phyloP scores from a whole-genome alignment of 2,113 vertebrate genomes.

The Anoplopoma fimbria region DNA sequence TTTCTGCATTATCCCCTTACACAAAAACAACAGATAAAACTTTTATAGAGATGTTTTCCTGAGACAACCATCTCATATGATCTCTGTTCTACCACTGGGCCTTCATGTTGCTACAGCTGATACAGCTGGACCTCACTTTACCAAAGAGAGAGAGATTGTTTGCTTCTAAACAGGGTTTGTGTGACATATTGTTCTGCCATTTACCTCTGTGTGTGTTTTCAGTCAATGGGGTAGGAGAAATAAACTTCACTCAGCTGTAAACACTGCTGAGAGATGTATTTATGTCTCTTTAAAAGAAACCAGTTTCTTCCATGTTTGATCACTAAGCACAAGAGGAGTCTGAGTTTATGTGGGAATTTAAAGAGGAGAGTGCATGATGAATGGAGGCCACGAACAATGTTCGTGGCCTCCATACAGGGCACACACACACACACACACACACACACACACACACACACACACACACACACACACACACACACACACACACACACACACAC shows the following conservation, averaged over 20 bases:
- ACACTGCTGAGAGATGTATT: neutral
- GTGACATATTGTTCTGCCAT: neutral
- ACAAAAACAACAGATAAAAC: neutral
- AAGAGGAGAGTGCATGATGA: conserved; percentile 49
- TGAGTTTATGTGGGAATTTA: conserved; percentile 39
- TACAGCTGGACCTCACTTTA: no score
- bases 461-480: neutral
- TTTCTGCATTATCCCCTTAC: no score
- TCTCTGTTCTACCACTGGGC: neutral
- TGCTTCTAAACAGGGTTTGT: neutral
- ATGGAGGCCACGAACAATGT: conserved; percentile 46
- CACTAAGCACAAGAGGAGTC: neutral
- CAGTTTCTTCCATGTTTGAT: neutral
- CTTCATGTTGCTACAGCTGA: conserved; percentile 37
- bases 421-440: neutral
- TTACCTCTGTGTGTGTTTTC: conserved; percentile 2
- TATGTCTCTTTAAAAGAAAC: neutral
- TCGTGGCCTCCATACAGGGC: conserved; percentile 36
- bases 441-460: neutral
- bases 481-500: neutral
- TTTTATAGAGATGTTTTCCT: neutral
- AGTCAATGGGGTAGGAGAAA: conserved; percentile 9
- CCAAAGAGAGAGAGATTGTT: neutral
- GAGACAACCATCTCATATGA: neutral
- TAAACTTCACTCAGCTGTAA: conserved; percentile 19